Evolutionary conservation across 2,113 vertebrate genomes (phyloP), one percentile per base, ranked within the genome.

Genomic region (Myiagra hebetior): DNA sequence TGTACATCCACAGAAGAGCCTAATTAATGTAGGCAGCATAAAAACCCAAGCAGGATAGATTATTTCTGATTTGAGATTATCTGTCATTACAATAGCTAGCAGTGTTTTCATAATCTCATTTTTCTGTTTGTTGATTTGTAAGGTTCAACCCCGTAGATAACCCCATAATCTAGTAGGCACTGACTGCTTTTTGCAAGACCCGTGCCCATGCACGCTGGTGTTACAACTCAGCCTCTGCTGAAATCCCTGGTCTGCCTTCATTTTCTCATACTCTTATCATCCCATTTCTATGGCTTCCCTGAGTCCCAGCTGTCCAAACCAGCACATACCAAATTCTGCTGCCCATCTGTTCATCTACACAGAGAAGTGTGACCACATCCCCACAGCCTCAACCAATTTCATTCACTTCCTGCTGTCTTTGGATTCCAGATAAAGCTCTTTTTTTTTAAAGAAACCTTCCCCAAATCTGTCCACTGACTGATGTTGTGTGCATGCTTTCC

Each of bases 351-450:
- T 96, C 11, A 2, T 79, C 68, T 83, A 26, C 68, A 91, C 47
- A 90, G 90, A 94, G 82, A 68, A 90, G 87, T 4, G 16, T 95
- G 92, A 96, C 93, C 92, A 83, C 91, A 93, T 91, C 92, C 82
- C 91, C 75, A 63, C 85, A 96, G 87, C 90, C 93, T 93, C 95
- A 94, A 96, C 85, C 85, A 86, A 94, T 97, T 96, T 93, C 22
- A 49, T 89, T 93, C 91, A 77, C 92, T 92, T 96, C 95, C 95
- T 96, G 87, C 68, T 90, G 72, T 63, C 82, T 94, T 95, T 94
- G 67, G 49, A 94, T 91, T 93, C 72, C 94, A 91, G 67, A 94
- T 94, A 96, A 76, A 87, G 46, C 6, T 44, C 3, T 31, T 77
- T 82, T 77, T 82, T 73, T 83, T 49, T 15, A 11, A 70, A 86